phyloP scores from a whole-genome alignment of 2,113 vertebrate species.

The Chrysochloris asiatica region DNA sequence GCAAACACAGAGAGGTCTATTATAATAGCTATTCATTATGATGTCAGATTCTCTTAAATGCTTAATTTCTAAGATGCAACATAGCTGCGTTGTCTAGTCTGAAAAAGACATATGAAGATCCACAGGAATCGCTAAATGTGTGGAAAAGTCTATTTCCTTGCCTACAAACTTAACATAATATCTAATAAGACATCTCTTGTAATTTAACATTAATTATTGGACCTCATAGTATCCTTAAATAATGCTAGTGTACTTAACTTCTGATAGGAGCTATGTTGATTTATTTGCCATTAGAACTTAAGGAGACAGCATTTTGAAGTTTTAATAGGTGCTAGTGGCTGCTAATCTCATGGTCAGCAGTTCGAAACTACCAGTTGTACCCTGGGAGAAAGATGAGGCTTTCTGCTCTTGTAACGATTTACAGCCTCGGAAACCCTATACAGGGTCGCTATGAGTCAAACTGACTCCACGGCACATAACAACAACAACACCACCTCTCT shows the following conservation, averaged over 20 bases:
- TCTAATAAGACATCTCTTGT: neutral
- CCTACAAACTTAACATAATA: conserved; percentile 3
- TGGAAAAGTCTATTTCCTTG: neutral
- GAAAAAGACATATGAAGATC: neutral
- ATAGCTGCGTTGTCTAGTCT: neutral
- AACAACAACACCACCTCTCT: too few species aligned
- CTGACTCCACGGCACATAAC: too few species aligned
- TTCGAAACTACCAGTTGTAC: too few species aligned
- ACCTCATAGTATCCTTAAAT: conserved; percentile 21
- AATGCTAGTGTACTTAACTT: conserved; percentile 40
- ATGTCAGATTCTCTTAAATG: neutral
- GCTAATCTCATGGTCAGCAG: too few species aligned
- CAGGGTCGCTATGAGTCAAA: too few species aligned
- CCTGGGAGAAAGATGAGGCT: too few species aligned
- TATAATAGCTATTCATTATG: neutral
- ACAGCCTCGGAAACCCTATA: too few species aligned
- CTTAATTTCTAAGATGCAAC: neutral
- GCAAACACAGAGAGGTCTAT: neutral
- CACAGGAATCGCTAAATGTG: neutral
- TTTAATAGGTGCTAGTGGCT: too few species aligned
- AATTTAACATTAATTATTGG: conserved; percentile 11
- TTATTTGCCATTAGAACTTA: conserved; percentile 37
- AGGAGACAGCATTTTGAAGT: neutral
- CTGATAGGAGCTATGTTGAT: conserved; percentile 46
- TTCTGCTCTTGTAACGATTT: too few species aligned